These are phyloP conservation scores for Drosophila azteca DNA, from an alignment of 1,140 invertebrate species.

Conservation along the genomic window DNA sequence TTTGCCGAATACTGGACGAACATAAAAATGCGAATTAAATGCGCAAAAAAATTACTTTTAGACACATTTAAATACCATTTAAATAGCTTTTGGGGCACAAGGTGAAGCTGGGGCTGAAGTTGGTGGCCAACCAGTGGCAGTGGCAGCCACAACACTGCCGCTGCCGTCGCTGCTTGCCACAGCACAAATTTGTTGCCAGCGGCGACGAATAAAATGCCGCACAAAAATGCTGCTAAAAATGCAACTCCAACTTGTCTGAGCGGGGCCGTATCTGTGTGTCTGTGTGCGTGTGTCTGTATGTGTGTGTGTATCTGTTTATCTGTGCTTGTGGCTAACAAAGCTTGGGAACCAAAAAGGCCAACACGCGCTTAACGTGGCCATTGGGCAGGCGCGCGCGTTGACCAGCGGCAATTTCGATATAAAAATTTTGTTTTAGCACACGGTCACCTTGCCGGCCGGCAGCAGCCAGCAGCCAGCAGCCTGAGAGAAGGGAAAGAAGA, in stretches of 20 bases:
- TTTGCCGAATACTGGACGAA: conserved; percentile 41
- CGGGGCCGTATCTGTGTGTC: conserved; percentile 1
- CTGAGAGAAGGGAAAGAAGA: conserved; percentile 6
- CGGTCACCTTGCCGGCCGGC: conserved; percentile 78
- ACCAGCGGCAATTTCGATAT: conserved; percentile 65
- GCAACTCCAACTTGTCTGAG: conserved; percentile 72
- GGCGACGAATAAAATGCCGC: conserved; percentile 77
- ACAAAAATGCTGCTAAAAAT: conserved; percentile 81
- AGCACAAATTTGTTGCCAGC: conserved; percentile 75
- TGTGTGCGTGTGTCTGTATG: conserved; percentile 12
- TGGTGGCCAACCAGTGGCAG: conserved; percentile 43
- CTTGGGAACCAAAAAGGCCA: conserved; percentile 76
- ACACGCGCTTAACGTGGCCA: conserved; percentile 68
- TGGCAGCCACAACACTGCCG: conserved; percentile 36
- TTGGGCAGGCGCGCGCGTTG: conserved; percentile 58
- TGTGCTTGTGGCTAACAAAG: conserved; percentile 63
- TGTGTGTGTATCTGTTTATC: conserved; percentile 22
- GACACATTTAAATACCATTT: conserved; percentile 83
- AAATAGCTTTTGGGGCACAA: conserved; percentile 78
- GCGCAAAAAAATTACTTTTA: conserved; percentile 79
- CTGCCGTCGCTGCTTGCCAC: conserved; percentile 19
- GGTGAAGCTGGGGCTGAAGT: conserved; percentile 61
- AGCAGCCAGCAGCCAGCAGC: conserved; percentile 1
- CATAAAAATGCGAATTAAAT: conserved; percentile 72
- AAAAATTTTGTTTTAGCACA: conserved; percentile 70